Percentiles rank a stretch among this genome's conserved stretches.
These are phyloP conservation scores for Tiphia femorata DNA, from an alignment of 2,888 invertebrate genomes.

Conservation along the genomic window DNA sequence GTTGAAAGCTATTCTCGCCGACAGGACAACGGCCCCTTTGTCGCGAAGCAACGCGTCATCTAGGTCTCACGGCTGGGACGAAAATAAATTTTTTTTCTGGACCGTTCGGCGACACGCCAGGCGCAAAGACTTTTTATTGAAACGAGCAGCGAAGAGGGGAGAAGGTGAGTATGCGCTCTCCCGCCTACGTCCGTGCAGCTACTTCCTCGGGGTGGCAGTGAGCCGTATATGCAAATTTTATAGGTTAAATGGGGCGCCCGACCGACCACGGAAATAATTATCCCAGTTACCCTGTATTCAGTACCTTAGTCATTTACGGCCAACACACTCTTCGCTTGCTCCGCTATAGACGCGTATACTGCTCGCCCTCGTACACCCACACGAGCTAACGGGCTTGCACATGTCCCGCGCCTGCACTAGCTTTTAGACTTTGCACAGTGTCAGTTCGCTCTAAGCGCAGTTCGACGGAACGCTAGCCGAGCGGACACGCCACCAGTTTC, in stretches of 20 bases:
- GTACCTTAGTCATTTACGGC: constrained; percentile 42
- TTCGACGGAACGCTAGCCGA: no score
- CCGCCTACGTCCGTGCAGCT: constrained; percentile 14
- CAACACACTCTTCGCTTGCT: constrained; percentile 15
- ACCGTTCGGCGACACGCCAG: constrained; percentile 28
- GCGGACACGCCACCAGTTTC: no score
- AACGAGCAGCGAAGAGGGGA: constrained; percentile 24
- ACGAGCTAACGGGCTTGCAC: neutral
- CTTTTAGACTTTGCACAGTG: constrained; percentile 9
- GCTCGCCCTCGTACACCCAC: constrained; percentile 3
- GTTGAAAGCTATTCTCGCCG: no score
- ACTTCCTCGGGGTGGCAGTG: constrained; percentile 13
- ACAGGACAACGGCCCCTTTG: no score
- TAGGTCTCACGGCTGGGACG: neutral
- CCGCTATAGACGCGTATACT: neutral
- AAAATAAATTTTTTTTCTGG: constrained; percentile 30
- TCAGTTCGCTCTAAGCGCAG: neutral
- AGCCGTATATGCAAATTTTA: constrained; percentile 56
- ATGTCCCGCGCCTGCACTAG: neutral
- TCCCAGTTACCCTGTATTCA: constrained; percentile 53
- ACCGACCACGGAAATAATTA: constrained; percentile 57
- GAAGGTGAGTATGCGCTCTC: constrained; percentile 4
- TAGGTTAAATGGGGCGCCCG: constrained; percentile 55
- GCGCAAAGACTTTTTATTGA: constrained; percentile 36
- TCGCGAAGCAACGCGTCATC: no score